These are phyloP conservation scores for Brenthis ino DNA, from an alignment of 2,888 invertebrate species.

Conservation along the genomic window DNA sequence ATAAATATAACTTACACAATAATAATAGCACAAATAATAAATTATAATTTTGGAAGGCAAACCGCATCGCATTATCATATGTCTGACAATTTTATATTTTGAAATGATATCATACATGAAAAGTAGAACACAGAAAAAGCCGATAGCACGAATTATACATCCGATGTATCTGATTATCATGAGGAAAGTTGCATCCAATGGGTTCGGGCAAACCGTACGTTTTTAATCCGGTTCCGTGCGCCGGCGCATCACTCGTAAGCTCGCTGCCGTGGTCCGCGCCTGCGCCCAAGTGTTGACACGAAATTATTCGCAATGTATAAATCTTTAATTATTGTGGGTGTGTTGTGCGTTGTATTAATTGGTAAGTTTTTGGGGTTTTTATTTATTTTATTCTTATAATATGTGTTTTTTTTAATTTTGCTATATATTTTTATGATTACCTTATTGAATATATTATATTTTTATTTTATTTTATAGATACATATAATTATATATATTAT, in stretches of 20 bases:
- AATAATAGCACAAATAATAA: no score
- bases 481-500: not conserved
- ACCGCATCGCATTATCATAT: no score
- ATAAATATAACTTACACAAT: no score
- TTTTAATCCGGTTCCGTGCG: constrained; percentile 71
- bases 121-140: constrained; percentile 7
- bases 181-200: constrained; percentile 38
- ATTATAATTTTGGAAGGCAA: no score
- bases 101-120: not conserved
- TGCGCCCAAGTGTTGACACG: constrained; percentile 39
- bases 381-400: not conserved
- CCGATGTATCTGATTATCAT: constrained; percentile 26
- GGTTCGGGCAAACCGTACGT: constrained; percentile 31
- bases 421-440: not conserved
- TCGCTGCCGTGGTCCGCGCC: constrained; percentile 58
- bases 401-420: not conserved
- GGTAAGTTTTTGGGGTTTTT: constrained; percentile 55
- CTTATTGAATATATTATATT: not conserved
- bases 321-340: constrained; percentile 64
- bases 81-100: no score
- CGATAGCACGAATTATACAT: not conserved
- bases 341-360: constrained; percentile 64
- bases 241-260: constrained; percentile 68
- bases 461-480: not conserved
- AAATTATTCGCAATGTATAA: constrained; percentile 62